Evolutionary conservation across 1,140 invertebrate genomes (phyloP).

Genomic region (Sminthurides bifidus): DNA sequence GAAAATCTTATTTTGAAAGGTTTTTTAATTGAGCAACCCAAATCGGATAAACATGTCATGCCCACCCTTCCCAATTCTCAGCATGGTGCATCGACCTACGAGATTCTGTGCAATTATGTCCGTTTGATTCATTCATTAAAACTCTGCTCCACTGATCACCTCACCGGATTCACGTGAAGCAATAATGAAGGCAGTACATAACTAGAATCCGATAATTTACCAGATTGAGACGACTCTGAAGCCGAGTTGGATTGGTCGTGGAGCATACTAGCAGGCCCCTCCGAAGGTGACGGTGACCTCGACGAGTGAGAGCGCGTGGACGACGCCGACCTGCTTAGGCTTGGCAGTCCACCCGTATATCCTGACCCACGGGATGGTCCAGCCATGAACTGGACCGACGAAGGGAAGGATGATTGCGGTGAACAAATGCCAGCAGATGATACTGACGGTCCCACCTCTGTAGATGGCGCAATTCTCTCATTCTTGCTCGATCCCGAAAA

Average conservation of each 20-base stretch:
- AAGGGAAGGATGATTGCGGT: not conserved
- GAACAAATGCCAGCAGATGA: not conserved
- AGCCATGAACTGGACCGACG: slow-evolving; percentile 11
- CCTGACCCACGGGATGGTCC: slow-evolving; percentile 14
- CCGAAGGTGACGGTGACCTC: slow-evolving; percentile 25
- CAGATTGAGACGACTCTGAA: not conserved
- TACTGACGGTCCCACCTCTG: slow-evolving; percentile 39
- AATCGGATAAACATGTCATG: too few species aligned
- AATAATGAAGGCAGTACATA: not conserved
- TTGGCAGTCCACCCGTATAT: not conserved
- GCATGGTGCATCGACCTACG: too few species aligned
- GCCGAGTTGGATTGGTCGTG: not conserved
- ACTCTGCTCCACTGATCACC: not conserved
- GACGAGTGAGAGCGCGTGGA: slow-evolving; percentile 12
- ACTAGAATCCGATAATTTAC: not conserved
- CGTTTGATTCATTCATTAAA: not conserved
- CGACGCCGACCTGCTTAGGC: not conserved
- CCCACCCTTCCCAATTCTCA: too few species aligned
- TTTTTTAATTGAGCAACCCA: too few species aligned
- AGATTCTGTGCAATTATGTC: not conserved
- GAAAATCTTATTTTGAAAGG: too few species aligned
- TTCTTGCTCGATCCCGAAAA: not conserved
- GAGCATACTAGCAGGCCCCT: slow-evolving; percentile 1
- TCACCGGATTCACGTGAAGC: not conserved
- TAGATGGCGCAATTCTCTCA: slow-evolving; percentile 22